Percentiles rank a stretch among this genome's conserved stretches.
These are phyloP conservation scores for Drosophila bipectinata DNA, from an alignment of 1,140 invertebrate genomes.

Conservation along the genomic window DNA sequence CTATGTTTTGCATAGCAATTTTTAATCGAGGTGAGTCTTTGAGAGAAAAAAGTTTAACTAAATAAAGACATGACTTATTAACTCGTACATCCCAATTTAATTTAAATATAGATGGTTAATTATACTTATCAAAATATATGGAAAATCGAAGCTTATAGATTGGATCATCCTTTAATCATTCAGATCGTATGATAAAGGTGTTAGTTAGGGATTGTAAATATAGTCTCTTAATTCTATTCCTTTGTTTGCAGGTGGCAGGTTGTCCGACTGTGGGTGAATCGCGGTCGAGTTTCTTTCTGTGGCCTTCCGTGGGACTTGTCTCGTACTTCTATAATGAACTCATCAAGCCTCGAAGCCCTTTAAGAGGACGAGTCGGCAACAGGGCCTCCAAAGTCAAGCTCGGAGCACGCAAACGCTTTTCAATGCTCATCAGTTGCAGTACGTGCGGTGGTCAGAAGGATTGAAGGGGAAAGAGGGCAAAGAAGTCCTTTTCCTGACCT, in stretches of 20 bases:
- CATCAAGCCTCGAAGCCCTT: slow-evolving; percentile 50
- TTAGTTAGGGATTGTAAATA: background rate
- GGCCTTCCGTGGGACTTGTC: slow-evolving; percentile 7
- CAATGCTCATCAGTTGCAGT: slow-evolving; percentile 63
- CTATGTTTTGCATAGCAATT: slow-evolving; percentile 67
- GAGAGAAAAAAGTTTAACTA: slow-evolving; percentile 7
- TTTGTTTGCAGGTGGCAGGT: background rate
- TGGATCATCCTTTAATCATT: too few species aligned
- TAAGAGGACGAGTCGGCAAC: background rate
- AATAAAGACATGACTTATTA: background rate
- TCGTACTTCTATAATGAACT: slow-evolving; percentile 50
- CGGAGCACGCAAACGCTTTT: slow-evolving; percentile 51
- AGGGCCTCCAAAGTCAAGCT: background rate
- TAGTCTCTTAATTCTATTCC: background rate
- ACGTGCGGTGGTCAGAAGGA: slow-evolving; percentile 12
- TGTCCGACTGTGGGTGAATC: slow-evolving; percentile 14
- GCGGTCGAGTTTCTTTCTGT: slow-evolving; percentile 1
- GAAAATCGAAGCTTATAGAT: too few species aligned
- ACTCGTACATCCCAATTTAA: background rate
- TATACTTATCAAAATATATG: too few species aligned
- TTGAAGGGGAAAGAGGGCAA: background rate
- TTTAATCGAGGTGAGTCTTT: slow-evolving; percentile 57
- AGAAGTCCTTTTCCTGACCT: slow-evolving; percentile 1
- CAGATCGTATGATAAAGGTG: too few species aligned
- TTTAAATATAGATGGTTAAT: background rate